Conservation (phyloP, 2,113 vertebrate species). For the Piprites chloris region DNA sequence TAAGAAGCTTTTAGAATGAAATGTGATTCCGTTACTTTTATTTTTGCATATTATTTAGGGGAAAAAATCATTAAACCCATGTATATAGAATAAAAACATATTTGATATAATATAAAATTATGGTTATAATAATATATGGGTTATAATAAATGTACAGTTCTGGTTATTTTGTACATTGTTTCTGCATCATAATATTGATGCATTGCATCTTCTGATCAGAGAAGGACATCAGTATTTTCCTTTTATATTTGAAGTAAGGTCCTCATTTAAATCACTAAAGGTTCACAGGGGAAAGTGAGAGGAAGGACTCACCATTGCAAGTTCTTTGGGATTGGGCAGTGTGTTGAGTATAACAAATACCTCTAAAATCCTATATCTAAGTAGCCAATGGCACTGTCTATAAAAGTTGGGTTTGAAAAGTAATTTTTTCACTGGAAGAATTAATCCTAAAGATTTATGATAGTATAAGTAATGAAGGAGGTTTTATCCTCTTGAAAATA, state of each 20-base stretch:
- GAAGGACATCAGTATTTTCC: neutral
- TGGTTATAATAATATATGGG: neutral
- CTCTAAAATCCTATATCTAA: neutral
- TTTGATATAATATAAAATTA: neutral
- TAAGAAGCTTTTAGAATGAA: conserved; percentile 19
- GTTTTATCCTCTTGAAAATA: neutral
- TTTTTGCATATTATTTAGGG: neutral
- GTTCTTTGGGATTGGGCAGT: neutral
- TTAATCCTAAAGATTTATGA: neutral
- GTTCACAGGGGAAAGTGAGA: neutral
- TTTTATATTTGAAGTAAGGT: neutral
- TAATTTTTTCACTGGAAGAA: neutral
- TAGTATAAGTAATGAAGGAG: neutral
- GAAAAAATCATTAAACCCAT: neutral
- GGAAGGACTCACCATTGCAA: neutral
- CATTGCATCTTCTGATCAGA: neutral
- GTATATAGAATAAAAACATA: neutral
- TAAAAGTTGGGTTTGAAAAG: neutral
- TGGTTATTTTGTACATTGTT: neutral
- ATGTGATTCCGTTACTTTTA: neutral
- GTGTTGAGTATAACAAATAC: neutral
- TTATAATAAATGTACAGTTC: neutral
- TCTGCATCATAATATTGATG: neutral
- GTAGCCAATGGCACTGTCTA: neutral
- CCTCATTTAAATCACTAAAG: neutral